A percentile compares a stretch with the other conserved stretches of the same genome.
phyloP scores from a whole-genome alignment of 2,797 vertebrate species.

The Cirrhinus mrigala region DNA sequence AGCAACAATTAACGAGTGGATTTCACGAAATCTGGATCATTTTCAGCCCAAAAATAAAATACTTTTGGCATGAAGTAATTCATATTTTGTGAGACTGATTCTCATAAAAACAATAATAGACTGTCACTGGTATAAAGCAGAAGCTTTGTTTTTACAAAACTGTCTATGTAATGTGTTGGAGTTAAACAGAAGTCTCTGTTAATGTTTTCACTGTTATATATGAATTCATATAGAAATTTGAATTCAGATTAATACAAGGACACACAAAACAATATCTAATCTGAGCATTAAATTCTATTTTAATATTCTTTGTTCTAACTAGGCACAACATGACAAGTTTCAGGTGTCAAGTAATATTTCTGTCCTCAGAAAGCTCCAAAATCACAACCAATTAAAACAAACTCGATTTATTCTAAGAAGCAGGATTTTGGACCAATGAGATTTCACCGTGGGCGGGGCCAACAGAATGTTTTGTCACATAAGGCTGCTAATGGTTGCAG shows the following conservation, averaged over 20 bases:
- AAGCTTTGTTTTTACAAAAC: neutral
- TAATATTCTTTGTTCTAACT: neutral
- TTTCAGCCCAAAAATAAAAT: neutral
- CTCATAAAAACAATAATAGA: neutral
- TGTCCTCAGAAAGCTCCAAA: neutral
- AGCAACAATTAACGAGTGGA: neutral
- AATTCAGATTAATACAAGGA: neutral
- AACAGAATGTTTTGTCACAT: neutral
- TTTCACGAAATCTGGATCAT: neutral
- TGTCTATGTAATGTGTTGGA: neutral
- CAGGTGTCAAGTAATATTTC: neutral
- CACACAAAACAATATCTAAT: neutral
- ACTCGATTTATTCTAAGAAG: neutral
- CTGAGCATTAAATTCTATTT: neutral
- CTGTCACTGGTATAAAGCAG: neutral
- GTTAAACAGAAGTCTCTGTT: neutral
- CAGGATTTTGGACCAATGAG: neutral
- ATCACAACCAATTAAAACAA: neutral
- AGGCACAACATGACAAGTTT: conserved; percentile 8
- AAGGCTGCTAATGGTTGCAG: neutral
- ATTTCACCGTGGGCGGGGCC: neutral
- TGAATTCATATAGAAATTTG: no score
- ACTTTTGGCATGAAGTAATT: neutral
- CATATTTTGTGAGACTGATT: neutral
- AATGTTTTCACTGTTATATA: neutral